Conservation (phyloP, 1,140 invertebrate genomes). For the Tribolium castaneum region DNA sequence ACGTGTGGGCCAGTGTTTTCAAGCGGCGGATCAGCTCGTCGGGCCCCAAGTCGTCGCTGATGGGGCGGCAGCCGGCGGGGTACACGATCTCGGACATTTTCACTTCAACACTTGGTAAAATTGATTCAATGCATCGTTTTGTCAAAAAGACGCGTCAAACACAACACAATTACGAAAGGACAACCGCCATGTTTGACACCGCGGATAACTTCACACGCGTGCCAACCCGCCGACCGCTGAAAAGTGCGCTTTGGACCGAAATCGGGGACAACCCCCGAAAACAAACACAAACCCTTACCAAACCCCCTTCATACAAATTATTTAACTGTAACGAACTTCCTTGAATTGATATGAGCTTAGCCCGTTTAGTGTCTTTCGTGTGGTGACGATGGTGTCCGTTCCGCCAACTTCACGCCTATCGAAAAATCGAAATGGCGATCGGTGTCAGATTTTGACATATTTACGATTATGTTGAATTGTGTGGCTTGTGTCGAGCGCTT, state of each 20-base stretch:
- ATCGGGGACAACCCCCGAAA: neutral
- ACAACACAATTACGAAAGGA: conserved; percentile 14
- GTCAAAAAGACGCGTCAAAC: conserved; percentile 50
- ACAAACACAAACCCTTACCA: too few relatives aligned
- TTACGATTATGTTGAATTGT: conserved; percentile 12
- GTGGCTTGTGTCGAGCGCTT: neutral
- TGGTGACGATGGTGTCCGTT: too few relatives aligned
- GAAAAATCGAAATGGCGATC: neutral
- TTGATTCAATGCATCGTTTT: conserved; percentile 32
- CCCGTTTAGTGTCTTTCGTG: too few relatives aligned
- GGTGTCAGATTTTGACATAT: conserved; percentile 18
- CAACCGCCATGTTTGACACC: conserved; percentile 16
- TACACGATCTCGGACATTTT: conserved; percentile 86
- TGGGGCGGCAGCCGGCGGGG: conserved; percentile 86
- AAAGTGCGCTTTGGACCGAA: too few relatives aligned
- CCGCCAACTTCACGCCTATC: neutral
- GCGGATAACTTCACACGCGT: neutral
- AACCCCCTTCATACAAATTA: too few relatives aligned
- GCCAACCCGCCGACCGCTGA: neutral
- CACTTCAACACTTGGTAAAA: conserved; percentile 11
- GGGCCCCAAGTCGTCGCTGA: conserved; percentile 91
- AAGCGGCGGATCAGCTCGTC: conserved; percentile 95
- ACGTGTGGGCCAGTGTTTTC: conserved; percentile 91
- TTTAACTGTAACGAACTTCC: too few relatives aligned
- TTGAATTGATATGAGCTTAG: too few relatives aligned